Conservation (phyloP, 2,797 vertebrate genomes). For the Typhlichthys eigenmanni region DNA sequence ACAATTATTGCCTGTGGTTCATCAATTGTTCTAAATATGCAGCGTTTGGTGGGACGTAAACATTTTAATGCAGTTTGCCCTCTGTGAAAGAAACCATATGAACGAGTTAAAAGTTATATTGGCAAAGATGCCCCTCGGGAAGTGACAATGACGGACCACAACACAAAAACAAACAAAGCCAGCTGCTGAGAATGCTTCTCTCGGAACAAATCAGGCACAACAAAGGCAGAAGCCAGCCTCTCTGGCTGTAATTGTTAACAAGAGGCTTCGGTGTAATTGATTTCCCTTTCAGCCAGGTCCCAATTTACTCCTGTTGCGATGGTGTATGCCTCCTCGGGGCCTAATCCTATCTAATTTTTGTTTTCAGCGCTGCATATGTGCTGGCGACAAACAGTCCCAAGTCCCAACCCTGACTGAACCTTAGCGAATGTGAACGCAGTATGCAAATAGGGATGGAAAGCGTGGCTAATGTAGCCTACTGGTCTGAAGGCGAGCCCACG, state of each 20-base stretch:
- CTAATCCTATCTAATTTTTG: slow-evolving; percentile 58
- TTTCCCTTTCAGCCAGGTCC: slow-evolving; percentile 66
- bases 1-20: not conserved
- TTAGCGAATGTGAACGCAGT: slow-evolving; percentile 7
- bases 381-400: slow-evolving; percentile 47
- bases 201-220: slow-evolving; percentile 62
- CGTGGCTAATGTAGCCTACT: no score
- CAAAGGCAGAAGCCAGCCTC: slow-evolving; percentile 58
- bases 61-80: slow-evolving; percentile 10
- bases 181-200: slow-evolving; percentile 52
- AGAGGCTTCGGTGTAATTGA: slow-evolving; percentile 68
- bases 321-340: slow-evolving; percentile 57
- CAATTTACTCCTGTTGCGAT: slow-evolving; percentile 60
- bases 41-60: not conserved
- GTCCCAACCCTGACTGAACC: slow-evolving; percentile 16
- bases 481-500: no score
- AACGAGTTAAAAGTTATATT: slow-evolving; percentile 32
- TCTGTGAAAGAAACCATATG: slow-evolving; percentile 30
- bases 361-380: slow-evolving; percentile 56
- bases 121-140: slow-evolving; percentile 26
- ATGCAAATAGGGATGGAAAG: slow-evolving; percentile 52
- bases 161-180: slow-evolving; percentile 56
- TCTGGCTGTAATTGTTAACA: slow-evolving; percentile 67
- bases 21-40: not conserved
- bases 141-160: slow-evolving; percentile 46